A percentile compares a stretch with the other conserved stretches of the same genome.
These are phyloP conservation scores for Toxotes chatareus DNA, from an alignment of 2,113 vertebrate species.

Conservation along the genomic window DNA sequence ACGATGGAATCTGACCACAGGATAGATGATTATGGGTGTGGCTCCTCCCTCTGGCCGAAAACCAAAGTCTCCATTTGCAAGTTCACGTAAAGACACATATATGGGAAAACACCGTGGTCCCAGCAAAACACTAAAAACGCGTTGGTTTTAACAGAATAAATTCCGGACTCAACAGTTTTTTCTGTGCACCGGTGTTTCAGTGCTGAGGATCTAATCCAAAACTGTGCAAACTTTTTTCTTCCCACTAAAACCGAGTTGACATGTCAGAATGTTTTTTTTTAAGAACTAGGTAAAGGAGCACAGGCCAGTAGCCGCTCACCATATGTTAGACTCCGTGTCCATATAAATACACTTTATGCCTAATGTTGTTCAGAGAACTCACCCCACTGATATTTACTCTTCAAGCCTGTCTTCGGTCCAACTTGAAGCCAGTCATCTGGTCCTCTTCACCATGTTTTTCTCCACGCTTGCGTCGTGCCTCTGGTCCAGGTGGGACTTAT, in stretches of 20 bases:
- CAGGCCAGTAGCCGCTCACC: too few species aligned
- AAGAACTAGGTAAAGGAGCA: background rate
- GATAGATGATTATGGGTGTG: constrained; percentile 68
- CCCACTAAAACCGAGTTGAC: background rate
- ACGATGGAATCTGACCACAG: constrained; percentile 38
- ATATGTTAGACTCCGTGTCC: background rate
- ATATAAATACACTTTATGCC: background rate
- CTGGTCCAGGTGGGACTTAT: constrained; percentile 36
- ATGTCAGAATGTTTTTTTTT: background rate
- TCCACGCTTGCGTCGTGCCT: constrained; percentile 1
- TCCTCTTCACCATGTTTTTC: constrained; percentile 22
- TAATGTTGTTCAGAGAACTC: background rate
- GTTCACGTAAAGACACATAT: constrained; percentile 38
- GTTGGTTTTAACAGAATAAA: background rate
- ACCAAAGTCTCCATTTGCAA: constrained; percentile 59
- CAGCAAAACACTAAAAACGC: background rate
- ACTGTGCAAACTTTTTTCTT: background rate
- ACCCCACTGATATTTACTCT: constrained; percentile 21
- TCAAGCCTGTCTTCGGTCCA: constrained; percentile 22
- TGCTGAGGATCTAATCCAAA: background rate
- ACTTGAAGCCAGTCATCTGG: constrained; percentile 33
- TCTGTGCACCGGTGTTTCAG: background rate
- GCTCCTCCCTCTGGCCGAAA: constrained; percentile 70
- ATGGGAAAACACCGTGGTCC: background rate
- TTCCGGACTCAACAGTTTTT: background rate